Base-by-base conservation (phyloP, 2,888 invertebrate species). In the Amphipyra tragopoginis region DNA sequence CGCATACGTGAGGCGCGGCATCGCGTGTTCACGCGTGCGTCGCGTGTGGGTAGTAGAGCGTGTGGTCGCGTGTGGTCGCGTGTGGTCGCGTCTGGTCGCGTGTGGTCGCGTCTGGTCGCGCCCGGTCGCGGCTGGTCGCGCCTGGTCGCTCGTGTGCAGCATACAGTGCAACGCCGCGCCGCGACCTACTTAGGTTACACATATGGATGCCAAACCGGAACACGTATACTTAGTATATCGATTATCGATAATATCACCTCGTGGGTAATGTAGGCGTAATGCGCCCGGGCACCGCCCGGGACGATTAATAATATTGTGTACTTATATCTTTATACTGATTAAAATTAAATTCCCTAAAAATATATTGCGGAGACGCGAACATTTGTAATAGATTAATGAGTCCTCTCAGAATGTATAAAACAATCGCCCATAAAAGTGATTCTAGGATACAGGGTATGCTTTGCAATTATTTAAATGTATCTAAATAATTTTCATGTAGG, bases 391-490 rank as follows among this genome's bases (percentile, higher is more conserved):
- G 89, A 91, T 84, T 87, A 89, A 89, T 89, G 89, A 89, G 89
- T 92, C 92, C 93, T 92, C 89, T 93, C 93, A 90, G 92, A 93
- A 92, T 93, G 89, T 91, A 91, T 87, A 91, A 92, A 90, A 91
- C 91, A 89, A 95, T 94, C 93, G 95, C 95, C 96, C 95, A 95
- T 95, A 95, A 79, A 96, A 96, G 96, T 96, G 96, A 97, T 96
- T 96, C 96, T 97, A 97, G 97, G 97, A 97, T 97, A 97, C 97
- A 97, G 97, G 97, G 97, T 97, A 97, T 97, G 97, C 97, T 97
- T 97, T 97, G 97, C 97, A 97, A 97, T 97, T 97, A 97, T 97
- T 97, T 97, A 96, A 96, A 96, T 96, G 96, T 96, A 90, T 94
- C 93, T 93, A 96, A 95, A 95, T 92, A 91, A 95, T 94, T 91